These are phyloP conservation scores for Pituophis catenifer DNA, from an alignment of 2,113 vertebrate species.

Conservation along the genomic window DNA sequence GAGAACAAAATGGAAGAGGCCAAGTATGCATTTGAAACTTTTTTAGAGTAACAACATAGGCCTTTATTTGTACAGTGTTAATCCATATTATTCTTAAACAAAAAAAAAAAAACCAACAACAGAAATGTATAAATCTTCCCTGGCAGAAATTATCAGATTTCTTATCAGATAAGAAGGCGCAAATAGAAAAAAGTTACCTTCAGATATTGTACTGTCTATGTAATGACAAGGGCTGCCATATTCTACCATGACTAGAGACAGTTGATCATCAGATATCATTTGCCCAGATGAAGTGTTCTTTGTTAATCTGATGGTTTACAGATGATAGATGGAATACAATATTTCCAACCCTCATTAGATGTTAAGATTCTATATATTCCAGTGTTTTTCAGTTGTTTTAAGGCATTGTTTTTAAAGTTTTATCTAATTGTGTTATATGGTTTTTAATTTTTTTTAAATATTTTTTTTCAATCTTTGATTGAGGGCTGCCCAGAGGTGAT, in stretches of 20 bases:
- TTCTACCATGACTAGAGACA: not conserved
- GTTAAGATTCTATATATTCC: not conserved
- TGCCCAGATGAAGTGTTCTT: not conserved
- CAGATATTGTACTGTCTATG: not conserved
- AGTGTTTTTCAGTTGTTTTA: not conserved
- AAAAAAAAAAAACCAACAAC: not conserved
- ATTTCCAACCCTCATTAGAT: not conserved
- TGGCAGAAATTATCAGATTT: not conserved
- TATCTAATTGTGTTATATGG: too few species aligned
- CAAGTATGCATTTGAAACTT: conserved; percentile 29
- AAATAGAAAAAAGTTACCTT: not conserved
- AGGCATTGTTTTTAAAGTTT: not conserved
- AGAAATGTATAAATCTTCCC: not conserved
- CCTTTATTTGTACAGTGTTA: not conserved
- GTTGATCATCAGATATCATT: not conserved
- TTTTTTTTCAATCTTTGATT: too few species aligned
- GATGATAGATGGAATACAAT: not conserved
- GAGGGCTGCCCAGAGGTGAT: too few species aligned
- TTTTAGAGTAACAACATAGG: not conserved
- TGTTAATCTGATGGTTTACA: not conserved
- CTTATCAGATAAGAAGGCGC: not conserved
- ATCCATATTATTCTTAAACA: not conserved
- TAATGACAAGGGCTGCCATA: not conserved
- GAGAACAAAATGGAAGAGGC: conserved; percentile 21
- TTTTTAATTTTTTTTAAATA: too few species aligned